Percentiles rank a stretch among this genome's conserved stretches.
Evolutionary conservation across 2,113 vertebrate genomes (phyloP).

Genomic region (Rhadina sibilatrix): DNA sequence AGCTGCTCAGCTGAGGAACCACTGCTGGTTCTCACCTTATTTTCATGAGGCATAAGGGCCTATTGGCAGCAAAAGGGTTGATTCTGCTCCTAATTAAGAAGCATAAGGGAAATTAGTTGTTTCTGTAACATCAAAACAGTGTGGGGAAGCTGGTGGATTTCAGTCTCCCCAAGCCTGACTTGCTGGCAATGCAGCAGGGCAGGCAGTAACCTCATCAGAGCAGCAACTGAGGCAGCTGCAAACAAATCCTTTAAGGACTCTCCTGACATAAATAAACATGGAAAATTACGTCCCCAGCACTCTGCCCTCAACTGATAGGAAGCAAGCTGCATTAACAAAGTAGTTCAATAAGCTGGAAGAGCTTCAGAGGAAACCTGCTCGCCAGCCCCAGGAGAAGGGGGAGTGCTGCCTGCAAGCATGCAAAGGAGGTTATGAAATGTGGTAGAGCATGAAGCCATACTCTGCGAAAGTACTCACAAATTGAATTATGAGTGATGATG

Average conservation of each 20-base stretch:
- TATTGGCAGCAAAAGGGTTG: background rate
- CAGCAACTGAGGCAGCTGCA: background rate
- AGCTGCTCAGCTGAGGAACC: background rate
- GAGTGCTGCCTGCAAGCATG: background rate
- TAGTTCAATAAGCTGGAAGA: conserved; percentile 31
- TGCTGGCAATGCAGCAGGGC: background rate
- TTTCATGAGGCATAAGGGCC: background rate
- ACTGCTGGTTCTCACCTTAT: background rate
- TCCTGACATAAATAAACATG: conserved; percentile 45
- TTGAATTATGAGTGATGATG: background rate
- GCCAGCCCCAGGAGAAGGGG: background rate
- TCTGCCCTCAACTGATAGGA: conserved; percentile 46
- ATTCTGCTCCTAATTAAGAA: background rate
- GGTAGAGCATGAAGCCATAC: background rate
- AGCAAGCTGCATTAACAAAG: conserved; percentile 23
- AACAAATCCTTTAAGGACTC: conserved; percentile 38
- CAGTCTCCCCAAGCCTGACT: background rate
- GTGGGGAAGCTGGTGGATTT: background rate
- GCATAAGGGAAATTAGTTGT: background rate
- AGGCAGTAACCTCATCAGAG: background rate
- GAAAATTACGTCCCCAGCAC: background rate
- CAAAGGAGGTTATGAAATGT: background rate
- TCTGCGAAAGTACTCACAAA: background rate
- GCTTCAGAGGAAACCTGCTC: background rate
- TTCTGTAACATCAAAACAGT: background rate